Evolutionary conservation across 2,113 vertebrate genomes (phyloP).

Genomic region (Morone saxatilis): DNA sequence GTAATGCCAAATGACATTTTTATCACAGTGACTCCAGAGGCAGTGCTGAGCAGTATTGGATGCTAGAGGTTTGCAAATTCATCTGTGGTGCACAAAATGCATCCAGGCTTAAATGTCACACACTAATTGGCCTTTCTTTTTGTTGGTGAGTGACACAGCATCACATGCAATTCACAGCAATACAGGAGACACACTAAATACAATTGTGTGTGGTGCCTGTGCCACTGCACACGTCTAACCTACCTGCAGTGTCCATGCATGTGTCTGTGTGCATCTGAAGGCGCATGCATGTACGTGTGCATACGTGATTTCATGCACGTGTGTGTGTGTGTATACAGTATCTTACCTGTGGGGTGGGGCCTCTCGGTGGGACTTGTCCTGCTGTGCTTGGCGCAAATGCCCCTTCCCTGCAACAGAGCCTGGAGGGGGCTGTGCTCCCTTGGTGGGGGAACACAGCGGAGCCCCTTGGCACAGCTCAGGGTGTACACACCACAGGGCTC

Average conservation of each 20-base stretch:
- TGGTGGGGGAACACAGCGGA: constrained; percentile 86
- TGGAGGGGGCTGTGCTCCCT: constrained; percentile 86
- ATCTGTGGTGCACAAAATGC: constrained; percentile 66
- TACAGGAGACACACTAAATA: constrained; percentile 18
- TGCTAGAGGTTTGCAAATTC: constrained; percentile 56
- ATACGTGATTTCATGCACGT: constrained; percentile 53
- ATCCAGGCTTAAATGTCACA: constrained; percentile 64
- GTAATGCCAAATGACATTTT: constrained; percentile 50
- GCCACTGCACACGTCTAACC: neutral
- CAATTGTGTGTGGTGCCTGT: neutral
- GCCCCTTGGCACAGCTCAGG: constrained; percentile 85
- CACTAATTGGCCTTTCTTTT: constrained; percentile 48
- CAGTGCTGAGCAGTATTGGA: constrained; percentile 57
- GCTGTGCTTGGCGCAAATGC: constrained; percentile 83
- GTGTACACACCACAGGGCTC: constrained; percentile 88
- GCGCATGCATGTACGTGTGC: constrained; percentile 31
- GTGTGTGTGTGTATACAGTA: constrained; percentile 36
- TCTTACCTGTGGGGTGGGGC: constrained; percentile 85
- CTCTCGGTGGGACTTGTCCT: constrained; percentile 80
- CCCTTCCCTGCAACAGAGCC: constrained; percentile 87
- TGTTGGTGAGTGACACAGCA: constrained; percentile 58
- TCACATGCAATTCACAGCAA: constrained; percentile 48
- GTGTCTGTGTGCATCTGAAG: neutral
- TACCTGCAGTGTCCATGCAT: constrained; percentile 38
- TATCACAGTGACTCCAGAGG: constrained; percentile 60